Base-by-base conservation (phyloP, 1,140 invertebrate genomes). In the Theocolax elegans region DNA sequence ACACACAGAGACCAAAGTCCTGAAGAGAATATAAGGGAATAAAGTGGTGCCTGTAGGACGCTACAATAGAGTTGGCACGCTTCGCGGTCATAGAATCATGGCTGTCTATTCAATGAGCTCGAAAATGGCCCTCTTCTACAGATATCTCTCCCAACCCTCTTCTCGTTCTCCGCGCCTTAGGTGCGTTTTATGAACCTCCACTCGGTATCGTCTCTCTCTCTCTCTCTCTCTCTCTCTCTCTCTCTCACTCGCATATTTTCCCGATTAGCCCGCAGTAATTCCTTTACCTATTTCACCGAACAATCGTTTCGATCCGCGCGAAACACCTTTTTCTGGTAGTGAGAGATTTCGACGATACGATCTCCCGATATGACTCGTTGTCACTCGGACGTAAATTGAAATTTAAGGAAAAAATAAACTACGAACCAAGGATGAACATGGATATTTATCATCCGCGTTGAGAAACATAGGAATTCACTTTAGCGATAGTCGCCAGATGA, bases 31-130 rank as follows among this genome's bases (percentile, higher is more conserved):
- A 46, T 46, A 46, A 19, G 10, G 31, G 4, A 15, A 46, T n/a
- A 46, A 15, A 15, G n/a, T 19, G 6, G 6, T 46, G 15, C 19
- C 44, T 35, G 4, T 35, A 83, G 76, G 77, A 77, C n/a, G 79
- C 74, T 83, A 84, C 83, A 84, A 86, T 85, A 77, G 80, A 86
- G 81, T 86, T 86, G 84, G 85, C 85, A 86, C 82, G 82, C 77
- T 84, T 78, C 78, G 77, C 72, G 80, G 79, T 84, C 83, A 82
- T 84, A 82, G 82, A 85, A 85, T 84, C 84, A 83, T 83, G 80
- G 80, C 83, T 83, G 82, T 84, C 83, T 85, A 85, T 85, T 85
- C 83, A 85, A 86, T 85, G 83, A 84, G 83, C 83, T 85, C 74
- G 83, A 85, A 85, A 86, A 86, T 86, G 82, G 85, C 79, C 79